These are phyloP conservation scores for Mormyrops boulengeri DNA, from an alignment of 2,797 vertebrate genomes.

Conservation along the genomic window DNA sequence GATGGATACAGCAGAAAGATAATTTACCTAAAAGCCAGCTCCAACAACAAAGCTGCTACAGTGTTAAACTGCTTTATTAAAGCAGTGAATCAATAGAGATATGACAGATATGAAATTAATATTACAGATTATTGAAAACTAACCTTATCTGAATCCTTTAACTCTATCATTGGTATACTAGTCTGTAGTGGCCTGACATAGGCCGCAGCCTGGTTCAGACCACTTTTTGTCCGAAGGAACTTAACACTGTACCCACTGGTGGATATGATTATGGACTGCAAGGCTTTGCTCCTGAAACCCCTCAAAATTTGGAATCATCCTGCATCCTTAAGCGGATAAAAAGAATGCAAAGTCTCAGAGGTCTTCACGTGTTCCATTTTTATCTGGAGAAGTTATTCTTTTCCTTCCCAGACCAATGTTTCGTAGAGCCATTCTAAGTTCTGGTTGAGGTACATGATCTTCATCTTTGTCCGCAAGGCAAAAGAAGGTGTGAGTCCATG, in stretches of 20 bases:
- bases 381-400: not conserved
- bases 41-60: too few relatives aligned
- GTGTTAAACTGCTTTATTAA: too few relatives aligned
- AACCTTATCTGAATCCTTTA: not conserved
- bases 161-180: not conserved
- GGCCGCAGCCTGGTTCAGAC: not conserved
- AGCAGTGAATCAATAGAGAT: too few relatives aligned
- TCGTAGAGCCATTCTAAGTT: not conserved
- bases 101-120: not conserved
- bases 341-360: not conserved
- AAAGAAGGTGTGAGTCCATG: not conserved
- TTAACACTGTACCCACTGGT: slow-evolving; percentile 1
- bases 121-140: too few relatives aligned
- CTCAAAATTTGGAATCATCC: not conserved
- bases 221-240: not conserved
- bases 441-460: not conserved
- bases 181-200: not conserved
- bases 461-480: not conserved
- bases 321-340: not conserved
- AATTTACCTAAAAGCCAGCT: too few relatives aligned
- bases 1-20: too few relatives aligned
- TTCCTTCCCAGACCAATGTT: not conserved
- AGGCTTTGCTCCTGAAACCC: not conserved
- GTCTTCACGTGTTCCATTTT: not conserved
- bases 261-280: not conserved